phyloP scores from a whole-genome alignment of 2,113 vertebrate species.

The Rhea americana region DNA sequence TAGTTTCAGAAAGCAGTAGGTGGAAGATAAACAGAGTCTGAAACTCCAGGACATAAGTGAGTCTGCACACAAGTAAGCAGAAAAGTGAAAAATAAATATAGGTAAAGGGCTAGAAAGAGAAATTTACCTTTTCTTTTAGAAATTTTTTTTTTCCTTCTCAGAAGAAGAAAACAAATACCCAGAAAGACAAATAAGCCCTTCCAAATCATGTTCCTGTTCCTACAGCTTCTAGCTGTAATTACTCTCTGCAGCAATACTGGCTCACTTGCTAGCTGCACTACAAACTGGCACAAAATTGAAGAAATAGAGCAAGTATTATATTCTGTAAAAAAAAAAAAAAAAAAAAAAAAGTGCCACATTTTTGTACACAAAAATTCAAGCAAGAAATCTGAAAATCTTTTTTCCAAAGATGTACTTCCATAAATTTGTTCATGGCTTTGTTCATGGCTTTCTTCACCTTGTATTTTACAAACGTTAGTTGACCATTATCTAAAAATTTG shows the following conservation, averaged over 20 bases:
- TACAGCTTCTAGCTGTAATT: background rate
- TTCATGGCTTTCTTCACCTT: background rate
- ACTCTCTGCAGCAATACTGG: background rate
- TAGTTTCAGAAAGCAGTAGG: conserved; percentile 22
- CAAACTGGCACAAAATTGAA: background rate
- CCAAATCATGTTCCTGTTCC: background rate
- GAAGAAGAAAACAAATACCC: background rate
- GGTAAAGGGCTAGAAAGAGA: background rate
- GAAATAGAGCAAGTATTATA: background rate
- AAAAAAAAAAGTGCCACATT: background rate
- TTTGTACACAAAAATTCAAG: background rate
- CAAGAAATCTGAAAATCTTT: rapidly evolving
- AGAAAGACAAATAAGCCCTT: background rate
- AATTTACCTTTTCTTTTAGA: background rate
- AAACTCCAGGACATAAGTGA: background rate
- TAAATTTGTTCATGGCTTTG: background rate
- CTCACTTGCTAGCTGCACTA: background rate
- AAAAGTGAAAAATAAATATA: conserved; percentile 41
- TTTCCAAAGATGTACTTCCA: background rate
- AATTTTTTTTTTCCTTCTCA: background rate
- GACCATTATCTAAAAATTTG: background rate
- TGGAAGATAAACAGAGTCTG: conserved; percentile 20
- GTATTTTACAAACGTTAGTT: background rate
- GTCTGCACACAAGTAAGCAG: background rate
- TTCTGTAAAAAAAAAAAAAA: background rate